A percentile compares a stretch with the other conserved stretches of the same genome.
Conservation (phyloP, 1,140 invertebrate genomes). For the Leptinotarsa undecemlineata region DNA sequence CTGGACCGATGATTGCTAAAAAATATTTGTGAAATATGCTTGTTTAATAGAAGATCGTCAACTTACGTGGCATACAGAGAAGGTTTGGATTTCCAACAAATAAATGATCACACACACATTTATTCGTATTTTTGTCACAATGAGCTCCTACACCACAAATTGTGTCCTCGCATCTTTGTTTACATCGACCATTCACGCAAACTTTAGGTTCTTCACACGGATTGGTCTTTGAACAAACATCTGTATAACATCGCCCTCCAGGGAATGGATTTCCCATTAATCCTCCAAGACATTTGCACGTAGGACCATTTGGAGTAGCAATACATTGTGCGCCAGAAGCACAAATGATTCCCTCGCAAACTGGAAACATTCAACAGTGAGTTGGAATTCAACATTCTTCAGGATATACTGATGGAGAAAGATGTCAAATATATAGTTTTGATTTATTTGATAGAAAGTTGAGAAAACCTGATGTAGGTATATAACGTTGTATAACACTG, state of each 20-base stretch:
- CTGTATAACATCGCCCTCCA: conserved; percentile 78
- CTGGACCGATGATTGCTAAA: conserved; percentile 74
- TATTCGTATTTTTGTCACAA: conserved; percentile 78
- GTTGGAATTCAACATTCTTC: not conserved
- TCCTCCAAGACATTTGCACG: conserved; percentile 84
- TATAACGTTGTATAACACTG: not conserved
- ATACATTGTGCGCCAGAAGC: conserved; percentile 84
- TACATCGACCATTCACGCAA: conserved; percentile 82
- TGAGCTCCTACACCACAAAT: conserved; percentile 81
- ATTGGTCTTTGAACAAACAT: conserved; percentile 75
- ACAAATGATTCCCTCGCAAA: conserved; percentile 80
- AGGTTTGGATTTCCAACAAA: conserved; percentile 88
- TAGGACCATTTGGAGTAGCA: conserved; percentile 80
- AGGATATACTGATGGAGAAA: not conserved
- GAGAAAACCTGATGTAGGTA: not conserved
- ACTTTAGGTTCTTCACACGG: conserved; percentile 78
- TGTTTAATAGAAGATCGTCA: not conserved
- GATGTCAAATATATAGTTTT: not conserved
- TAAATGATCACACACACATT: conserved; percentile 83
- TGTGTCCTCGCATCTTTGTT: conserved; percentile 80
- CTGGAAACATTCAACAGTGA: conserved; percentile 54
- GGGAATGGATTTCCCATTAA: conserved; percentile 89
- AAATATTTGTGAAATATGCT: conserved; percentile 42
- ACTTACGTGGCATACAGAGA: conserved; percentile 89
- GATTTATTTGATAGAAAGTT: not conserved